phyloP scores from a whole-genome alignment of 2,888 invertebrate species.

The Torymus tubicola region DNA sequence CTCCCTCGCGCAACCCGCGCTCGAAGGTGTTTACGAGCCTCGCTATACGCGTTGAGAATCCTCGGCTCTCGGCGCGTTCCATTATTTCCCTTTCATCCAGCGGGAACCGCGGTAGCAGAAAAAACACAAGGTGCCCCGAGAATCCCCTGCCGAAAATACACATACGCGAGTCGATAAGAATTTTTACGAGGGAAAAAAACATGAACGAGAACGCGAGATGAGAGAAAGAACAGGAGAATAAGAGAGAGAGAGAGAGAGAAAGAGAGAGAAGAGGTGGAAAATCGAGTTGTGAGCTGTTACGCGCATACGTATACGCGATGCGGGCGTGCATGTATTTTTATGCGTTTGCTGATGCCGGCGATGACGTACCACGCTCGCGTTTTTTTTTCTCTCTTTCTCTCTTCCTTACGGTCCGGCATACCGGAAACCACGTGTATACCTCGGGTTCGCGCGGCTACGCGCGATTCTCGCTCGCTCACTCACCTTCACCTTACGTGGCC shows the following conservation, averaged over 20 bases:
- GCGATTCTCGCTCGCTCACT: too few relatives aligned
- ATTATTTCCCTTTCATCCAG: constrained; percentile 17
- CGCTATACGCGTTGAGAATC: constrained; percentile 26
- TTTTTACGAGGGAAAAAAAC: constrained; percentile 20
- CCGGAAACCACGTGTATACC: too few relatives aligned
- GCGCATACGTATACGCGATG: not conserved
- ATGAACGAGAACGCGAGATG: not conserved
- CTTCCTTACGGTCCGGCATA: too few relatives aligned
- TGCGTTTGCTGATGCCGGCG: too few relatives aligned
- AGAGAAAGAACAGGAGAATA: not conserved
- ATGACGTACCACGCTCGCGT: too few relatives aligned
- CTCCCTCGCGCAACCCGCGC: constrained; percentile 4
- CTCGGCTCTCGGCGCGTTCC: not conserved
- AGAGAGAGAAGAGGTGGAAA: not conserved
- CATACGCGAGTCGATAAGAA: constrained; percentile 12
- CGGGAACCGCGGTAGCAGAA: not conserved
- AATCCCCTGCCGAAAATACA: constrained; percentile 32
- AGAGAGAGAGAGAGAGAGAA: not conserved
- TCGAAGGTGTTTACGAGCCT: constrained; percentile 41
- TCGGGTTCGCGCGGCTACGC: too few relatives aligned
- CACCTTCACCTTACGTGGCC: too few relatives aligned
- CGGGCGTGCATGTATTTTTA: too few relatives aligned
- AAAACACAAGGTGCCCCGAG: not conserved
- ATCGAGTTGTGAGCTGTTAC: not conserved
- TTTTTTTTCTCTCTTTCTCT: too few relatives aligned